phyloP scores from a whole-genome alignment of 2,113 vertebrate species.

The Rhabdornis inornatus region DNA sequence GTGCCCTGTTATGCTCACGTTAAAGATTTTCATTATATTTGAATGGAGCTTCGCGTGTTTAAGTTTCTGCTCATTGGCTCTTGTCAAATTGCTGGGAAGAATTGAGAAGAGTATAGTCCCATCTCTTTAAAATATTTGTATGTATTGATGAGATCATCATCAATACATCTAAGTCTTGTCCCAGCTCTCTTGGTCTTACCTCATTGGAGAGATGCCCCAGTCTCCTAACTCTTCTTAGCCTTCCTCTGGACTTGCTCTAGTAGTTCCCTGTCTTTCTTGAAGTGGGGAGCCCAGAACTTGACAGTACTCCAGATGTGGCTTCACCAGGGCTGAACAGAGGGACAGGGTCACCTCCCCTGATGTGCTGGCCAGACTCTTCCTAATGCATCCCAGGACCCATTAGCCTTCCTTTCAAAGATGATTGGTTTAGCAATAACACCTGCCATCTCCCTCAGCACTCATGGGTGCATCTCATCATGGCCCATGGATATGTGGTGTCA shows the following conservation, averaged over 20 bases:
- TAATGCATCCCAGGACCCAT: background rate
- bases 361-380: background rate
- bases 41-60: background rate
- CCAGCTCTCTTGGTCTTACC: fast-evolving
- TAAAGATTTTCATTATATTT: background rate
- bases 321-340: background rate
- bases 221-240: background rate
- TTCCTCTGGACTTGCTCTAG: background rate
- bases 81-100: background rate
- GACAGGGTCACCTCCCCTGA: too few species aligned
- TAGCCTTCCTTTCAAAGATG: background rate
- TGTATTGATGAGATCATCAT: background rate
- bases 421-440: background rate
- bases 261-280: background rate
- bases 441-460: background rate
- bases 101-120: background rate
- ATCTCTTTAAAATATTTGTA: background rate
- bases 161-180: background rate
- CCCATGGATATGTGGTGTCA: background rate
- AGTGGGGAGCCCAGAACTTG: background rate
- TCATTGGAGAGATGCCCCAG: background rate
- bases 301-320: background rate
- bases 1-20: background rate
- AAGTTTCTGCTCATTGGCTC: background rate
- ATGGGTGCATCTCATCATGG: too few species aligned